These are phyloP conservation scores for Polymixis lichenea DNA, from an alignment of 2,888 invertebrate species.

Conservation along the genomic window DNA sequence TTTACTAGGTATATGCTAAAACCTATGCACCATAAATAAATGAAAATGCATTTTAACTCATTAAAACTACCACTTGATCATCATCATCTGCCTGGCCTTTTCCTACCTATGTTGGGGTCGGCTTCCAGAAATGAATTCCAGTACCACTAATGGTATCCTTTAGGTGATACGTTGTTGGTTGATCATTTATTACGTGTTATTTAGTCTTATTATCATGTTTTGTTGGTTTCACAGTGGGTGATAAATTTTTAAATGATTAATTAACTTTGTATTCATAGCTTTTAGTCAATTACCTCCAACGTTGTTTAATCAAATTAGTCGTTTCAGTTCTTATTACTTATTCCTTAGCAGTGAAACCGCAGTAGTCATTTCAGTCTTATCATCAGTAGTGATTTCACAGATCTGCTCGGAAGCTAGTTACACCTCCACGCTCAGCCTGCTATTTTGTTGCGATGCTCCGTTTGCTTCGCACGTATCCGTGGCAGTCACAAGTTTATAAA, in stretches of 20 bases:
- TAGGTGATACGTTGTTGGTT: constrained; percentile 6
- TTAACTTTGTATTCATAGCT: not conserved
- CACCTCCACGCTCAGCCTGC: too few species aligned
- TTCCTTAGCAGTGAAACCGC: not conserved
- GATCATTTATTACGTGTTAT: constrained; percentile 24
- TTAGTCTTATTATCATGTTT: constrained; percentile 20
- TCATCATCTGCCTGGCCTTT: too few species aligned
- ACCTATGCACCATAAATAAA: too few species aligned
- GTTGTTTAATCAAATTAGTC: constrained; percentile 18
- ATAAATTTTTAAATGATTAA: not conserved
- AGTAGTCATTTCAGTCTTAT: too few species aligned
- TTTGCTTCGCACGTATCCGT: not conserved
- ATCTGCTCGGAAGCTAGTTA: too few species aligned
- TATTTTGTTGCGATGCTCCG: not conserved
- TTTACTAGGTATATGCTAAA: too few species aligned
- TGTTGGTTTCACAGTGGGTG: not conserved
- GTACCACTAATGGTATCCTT: not conserved
- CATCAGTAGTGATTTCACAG: not conserved
- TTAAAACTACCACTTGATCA: too few species aligned
- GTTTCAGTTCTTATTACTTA: constrained; percentile 59
- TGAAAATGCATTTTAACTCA: too few species aligned
- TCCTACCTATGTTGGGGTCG: not conserved
- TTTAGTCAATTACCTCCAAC: not conserved
- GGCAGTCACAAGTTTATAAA: not conserved
- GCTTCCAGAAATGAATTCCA: not conserved